Conservation (phyloP, 2,113 vertebrate species). For the Apodemus speciosus region DNA sequence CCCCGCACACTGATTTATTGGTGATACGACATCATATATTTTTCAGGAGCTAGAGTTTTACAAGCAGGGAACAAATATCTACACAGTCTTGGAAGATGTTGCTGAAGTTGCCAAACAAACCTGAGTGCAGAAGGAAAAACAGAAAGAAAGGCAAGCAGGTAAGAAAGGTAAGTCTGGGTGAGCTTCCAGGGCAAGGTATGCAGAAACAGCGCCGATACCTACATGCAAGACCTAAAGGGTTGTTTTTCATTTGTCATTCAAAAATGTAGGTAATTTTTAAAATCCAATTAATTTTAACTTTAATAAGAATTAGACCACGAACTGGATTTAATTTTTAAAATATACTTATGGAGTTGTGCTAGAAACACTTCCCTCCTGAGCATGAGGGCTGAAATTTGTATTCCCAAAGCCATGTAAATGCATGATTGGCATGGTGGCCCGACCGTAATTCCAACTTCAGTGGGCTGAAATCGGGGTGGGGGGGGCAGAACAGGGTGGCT, state of each 20-base stretch:
- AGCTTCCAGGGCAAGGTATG: neutral
- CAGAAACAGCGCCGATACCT: neutral
- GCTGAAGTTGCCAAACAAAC: neutral
- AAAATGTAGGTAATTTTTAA: neutral
- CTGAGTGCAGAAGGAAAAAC: neutral
- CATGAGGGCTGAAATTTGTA: too few species aligned
- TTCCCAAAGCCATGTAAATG: too few species aligned
- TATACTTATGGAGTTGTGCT: neutral
- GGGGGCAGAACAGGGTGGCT: too few species aligned
- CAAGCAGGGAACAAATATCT: neutral
- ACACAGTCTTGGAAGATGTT: neutral
- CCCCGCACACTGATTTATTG: neutral
- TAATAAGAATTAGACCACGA: neutral
- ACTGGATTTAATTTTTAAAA: slow-evolving; percentile 15
- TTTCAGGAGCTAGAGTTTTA: slow-evolving; percentile 12
- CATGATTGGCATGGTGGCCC: too few species aligned
- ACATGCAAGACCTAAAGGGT: neutral
- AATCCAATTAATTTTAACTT: neutral
- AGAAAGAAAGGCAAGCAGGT: neutral
- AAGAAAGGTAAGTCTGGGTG: neutral
- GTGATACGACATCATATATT: slow-evolving; percentile 31
- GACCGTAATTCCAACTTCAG: neutral
- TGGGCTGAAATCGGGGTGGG: too few species aligned
- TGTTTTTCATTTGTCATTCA: slow-evolving; percentile 8
- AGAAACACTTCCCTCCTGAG: too few species aligned